phyloP scores from a whole-genome alignment of 2,113 vertebrate species.

The Ctenomys sociabilis region DNA sequence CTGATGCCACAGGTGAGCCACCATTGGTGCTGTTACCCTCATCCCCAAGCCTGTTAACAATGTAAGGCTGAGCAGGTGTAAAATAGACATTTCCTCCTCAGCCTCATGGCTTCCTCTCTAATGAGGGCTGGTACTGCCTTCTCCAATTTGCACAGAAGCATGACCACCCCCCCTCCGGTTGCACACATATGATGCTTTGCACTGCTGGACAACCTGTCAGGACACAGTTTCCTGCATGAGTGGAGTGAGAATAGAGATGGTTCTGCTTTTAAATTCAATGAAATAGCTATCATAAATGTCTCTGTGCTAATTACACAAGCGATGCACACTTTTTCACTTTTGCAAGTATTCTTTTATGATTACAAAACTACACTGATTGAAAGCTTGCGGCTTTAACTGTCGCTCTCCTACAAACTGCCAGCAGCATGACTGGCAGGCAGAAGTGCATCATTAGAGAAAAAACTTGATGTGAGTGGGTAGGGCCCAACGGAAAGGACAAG shows the following conservation, averaged over 20 bases:
- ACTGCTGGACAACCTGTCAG: neutral
- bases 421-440: slow-evolving; percentile 56
- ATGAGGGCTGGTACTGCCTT: neutral
- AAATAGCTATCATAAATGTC: neutral
- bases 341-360: neutral
- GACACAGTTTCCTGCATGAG: neutral
- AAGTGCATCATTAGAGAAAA: slow-evolving; percentile 54
- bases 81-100: neutral
- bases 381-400: slow-evolving; percentile 21
- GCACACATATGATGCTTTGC: neutral
- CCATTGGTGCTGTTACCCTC: neutral
- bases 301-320: neutral
- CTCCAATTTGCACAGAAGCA: neutral
- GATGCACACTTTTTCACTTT: neutral
- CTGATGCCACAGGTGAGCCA: neutral
- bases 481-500: slow-evolving; percentile 32
- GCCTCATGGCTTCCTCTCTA: neutral
- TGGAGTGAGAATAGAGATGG: neutral
- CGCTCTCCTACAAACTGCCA: slow-evolving; percentile 3
- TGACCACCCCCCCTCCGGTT: neutral
- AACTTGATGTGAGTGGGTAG: slow-evolving; percentile 18
- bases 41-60: neutral
- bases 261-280: neutral
- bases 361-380: neutral
- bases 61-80: neutral